Conservation (phyloP, 2,113 vertebrate genomes). For the Lepus timidus region DNA sequence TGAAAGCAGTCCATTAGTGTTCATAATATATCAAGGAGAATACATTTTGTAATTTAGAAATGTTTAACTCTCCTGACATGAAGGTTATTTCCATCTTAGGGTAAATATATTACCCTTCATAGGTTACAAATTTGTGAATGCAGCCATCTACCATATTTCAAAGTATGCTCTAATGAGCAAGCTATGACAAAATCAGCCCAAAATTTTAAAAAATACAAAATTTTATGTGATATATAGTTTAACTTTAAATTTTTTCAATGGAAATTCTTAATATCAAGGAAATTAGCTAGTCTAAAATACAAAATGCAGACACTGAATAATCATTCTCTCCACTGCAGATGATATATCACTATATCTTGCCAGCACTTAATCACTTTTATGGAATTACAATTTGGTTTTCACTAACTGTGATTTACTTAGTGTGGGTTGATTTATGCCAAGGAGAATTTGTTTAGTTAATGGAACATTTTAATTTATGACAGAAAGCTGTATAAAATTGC, state of each 20-base stretch:
- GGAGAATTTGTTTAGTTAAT: conserved; percentile 90
- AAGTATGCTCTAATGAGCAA: not conserved
- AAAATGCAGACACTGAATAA: conserved; percentile 79
- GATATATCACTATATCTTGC: conserved; percentile 83
- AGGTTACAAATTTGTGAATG: conserved; percentile 38
- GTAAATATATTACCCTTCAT: conserved; percentile 14
- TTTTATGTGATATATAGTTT: not conserved
- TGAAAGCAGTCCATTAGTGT: not conserved
- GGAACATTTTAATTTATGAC: conserved; percentile 91
- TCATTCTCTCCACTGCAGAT: conserved; percentile 80
- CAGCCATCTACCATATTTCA: conserved; percentile 53
- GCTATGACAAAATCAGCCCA: conserved; percentile 5
- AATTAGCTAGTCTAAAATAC: conserved; percentile 60
- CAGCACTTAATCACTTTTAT: conserved; percentile 88
- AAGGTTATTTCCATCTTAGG: conserved; percentile 52
- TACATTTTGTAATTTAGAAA: conserved; percentile 44
- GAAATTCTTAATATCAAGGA: conserved; percentile 14
- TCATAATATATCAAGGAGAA: not conserved
- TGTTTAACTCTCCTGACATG: conserved; percentile 34
- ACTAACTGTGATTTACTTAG: conserved; percentile 89
- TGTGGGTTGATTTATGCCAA: conserved; percentile 88
- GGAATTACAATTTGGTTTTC: conserved; percentile 88
- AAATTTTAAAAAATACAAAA: not conserved
- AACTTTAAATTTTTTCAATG: conserved; percentile 44
- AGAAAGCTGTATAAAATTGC: conserved; percentile 85